A percentile compares a stretch with the other conserved stretches of the same genome.
Evolutionary conservation across 1,140 invertebrate species (phyloP).

Genomic region (Notospermus geniculatus): DNA sequence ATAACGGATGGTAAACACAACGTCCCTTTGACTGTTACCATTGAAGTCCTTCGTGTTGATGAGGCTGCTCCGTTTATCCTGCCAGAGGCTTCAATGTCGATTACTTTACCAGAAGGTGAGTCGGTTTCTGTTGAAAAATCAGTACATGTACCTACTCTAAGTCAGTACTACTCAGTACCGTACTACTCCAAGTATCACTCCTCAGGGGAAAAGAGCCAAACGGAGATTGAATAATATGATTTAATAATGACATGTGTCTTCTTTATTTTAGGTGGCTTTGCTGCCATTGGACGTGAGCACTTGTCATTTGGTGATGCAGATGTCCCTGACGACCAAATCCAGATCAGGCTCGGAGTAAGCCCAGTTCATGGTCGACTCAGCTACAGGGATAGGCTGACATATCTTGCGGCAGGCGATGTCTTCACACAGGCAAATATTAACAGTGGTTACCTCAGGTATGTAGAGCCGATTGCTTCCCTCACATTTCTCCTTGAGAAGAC

Average conservation of each 20-base stretch:
- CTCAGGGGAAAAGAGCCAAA: neutral
- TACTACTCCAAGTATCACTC: neutral
- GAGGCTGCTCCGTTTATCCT: conserved; percentile 30
- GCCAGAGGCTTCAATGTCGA: conserved; percentile 27
- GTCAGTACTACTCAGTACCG: neutral
- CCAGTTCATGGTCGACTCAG: conserved; percentile 27
- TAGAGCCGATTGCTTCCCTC: neutral
- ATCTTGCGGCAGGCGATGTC: conserved; percentile 22
- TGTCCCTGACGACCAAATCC: conserved; percentile 25
- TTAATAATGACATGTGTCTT: too few relatives aligned
- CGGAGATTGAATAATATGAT: too few relatives aligned
- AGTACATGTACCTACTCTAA: neutral
- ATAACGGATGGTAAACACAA: conserved; percentile 36
- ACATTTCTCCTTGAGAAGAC: neutral
- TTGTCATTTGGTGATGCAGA: conserved; percentile 36
- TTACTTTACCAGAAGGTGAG: conserved; percentile 40
- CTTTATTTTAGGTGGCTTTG: conserved; percentile 22
- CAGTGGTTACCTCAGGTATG: conserved; percentile 33
- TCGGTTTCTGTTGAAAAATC: neutral
- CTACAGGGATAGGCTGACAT: conserved; percentile 15
- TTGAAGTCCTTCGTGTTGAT: conserved; percentile 30
- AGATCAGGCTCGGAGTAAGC: conserved; percentile 23
- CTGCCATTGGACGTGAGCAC: conserved; percentile 20
- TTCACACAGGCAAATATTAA: conserved; percentile 44
- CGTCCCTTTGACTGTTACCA: conserved; percentile 20